These are phyloP conservation scores for Urosaurus nigricauda DNA, from an alignment of 2,797 vertebrate species.

Conservation along the genomic window DNA sequence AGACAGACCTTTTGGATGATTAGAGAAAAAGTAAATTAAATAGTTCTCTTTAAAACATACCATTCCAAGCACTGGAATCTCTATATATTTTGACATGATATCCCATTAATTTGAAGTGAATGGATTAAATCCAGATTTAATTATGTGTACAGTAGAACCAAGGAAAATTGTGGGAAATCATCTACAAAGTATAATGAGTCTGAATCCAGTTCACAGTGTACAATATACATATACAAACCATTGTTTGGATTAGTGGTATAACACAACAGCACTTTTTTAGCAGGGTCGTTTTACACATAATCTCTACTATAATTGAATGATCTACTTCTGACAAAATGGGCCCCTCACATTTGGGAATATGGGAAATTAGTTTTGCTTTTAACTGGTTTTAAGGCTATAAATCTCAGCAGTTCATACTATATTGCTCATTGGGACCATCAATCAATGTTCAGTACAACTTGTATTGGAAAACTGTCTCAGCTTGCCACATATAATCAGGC, in stretches of 20 bases:
- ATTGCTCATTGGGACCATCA: conserved; percentile 7
- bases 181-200: neutral
- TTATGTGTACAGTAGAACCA: neutral
- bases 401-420: neutral
- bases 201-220: neutral
- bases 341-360: neutral
- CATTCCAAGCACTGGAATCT: too few species aligned
- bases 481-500: conserved; percentile 5
- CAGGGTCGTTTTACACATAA: too few species aligned
- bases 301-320: neutral
- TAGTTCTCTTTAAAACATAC: too few species aligned
- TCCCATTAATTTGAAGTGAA: neutral
- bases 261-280: neutral
- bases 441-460: conserved; percentile 6
- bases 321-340: neutral
- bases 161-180: neutral
- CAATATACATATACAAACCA: neutral
- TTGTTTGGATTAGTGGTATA: neutral
- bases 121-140: too few species aligned
- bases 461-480: conserved; percentile 34
- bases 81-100: neutral
- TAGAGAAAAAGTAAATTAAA: too few species aligned
- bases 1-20: too few species aligned
- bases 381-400: too few species aligned
- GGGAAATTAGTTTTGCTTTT: neutral